Conservation (phyloP, 2,113 vertebrate genomes). For the Setophaga kirtlandii region DNA sequence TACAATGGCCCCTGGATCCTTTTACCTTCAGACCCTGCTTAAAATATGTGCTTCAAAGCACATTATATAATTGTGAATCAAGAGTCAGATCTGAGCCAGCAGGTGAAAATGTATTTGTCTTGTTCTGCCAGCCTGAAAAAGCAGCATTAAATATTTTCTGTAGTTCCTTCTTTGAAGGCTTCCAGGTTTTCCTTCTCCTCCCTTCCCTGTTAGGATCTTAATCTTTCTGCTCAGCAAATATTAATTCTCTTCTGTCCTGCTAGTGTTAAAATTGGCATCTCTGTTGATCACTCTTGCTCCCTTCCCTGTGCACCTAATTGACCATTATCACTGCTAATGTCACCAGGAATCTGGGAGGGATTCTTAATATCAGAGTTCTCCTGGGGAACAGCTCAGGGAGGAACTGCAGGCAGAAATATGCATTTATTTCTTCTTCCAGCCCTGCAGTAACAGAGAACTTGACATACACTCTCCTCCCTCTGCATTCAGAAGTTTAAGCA, state of each 20-base stretch:
- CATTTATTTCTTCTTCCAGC: neutral
- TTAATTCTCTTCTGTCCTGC: neutral
- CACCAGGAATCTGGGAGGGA: neutral
- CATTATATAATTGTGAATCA: neutral
- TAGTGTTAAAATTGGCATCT: neutral
- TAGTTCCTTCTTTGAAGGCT: neutral
- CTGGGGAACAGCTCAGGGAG: neutral
- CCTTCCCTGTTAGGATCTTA: neutral
- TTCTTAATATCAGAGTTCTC: neutral
- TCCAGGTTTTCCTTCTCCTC: neutral
- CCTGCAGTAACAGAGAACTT: neutral
- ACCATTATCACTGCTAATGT: neutral
- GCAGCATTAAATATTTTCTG: neutral
- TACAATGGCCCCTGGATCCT: neutral
- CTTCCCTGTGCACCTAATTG: neutral
- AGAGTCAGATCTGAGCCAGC: neutral
- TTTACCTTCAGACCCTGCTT: constrained; percentile 5
- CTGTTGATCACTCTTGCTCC: neutral
- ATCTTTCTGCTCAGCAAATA: neutral
- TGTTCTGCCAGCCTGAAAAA: neutral
- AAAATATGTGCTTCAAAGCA: neutral
- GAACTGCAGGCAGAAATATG: neutral
- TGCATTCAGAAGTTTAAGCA: neutral
- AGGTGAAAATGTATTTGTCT: neutral
- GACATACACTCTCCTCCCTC: neutral